Evolutionary conservation across 2,797 vertebrate species (phyloP), one percentile per base, ranked within the genome.

Genomic region (Arrhamphus sclerolepis): DNA sequence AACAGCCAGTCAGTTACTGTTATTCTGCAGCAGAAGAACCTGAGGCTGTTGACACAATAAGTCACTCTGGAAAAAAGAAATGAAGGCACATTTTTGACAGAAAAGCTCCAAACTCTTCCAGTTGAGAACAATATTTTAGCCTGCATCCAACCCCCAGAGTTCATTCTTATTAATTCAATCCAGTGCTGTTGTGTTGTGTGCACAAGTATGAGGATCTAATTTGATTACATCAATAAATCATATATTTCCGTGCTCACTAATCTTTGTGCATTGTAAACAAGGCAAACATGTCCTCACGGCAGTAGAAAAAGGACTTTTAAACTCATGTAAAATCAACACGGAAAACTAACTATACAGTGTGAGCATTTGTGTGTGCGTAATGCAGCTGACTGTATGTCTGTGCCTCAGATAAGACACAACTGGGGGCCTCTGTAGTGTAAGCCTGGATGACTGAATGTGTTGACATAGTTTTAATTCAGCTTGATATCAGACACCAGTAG

Each of bases 401-500:
- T 81, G 82, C 74, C 75, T 86, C 80, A 85, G 86, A 90, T 85
- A 86, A 88, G 84, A 80, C 77, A 83, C 74, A 70, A 76, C 79
- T 64, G 70, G 68, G 79, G 79, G 84, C 66, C 78, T 75, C 75
- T 79, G 88, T 85, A 88, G 91, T 82, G 77, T 87, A 88, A 91
- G 87, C 89, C 89, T 66, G 76, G 83, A 81, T 70, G 86, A 82
- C 83, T 87, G 84, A 91, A 89, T 89, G 89, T 92, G 92, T 92
- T 92, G 92, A 93, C 91, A 93, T 88, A 82, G 91, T 89, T 92
- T 92, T 92, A 92, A 93, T 93, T 91, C 91, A 91, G 85, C 86
- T 86, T 90, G 92, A 92, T 90, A 93, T 83, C 82, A 84, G 89
- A 92, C 91, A 91, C 89, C 89, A 87, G 83, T 85, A 88, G 87